Evolutionary conservation across 2,113 vertebrate species (phyloP).

Genomic region (Mesitornis unicolor): DNA sequence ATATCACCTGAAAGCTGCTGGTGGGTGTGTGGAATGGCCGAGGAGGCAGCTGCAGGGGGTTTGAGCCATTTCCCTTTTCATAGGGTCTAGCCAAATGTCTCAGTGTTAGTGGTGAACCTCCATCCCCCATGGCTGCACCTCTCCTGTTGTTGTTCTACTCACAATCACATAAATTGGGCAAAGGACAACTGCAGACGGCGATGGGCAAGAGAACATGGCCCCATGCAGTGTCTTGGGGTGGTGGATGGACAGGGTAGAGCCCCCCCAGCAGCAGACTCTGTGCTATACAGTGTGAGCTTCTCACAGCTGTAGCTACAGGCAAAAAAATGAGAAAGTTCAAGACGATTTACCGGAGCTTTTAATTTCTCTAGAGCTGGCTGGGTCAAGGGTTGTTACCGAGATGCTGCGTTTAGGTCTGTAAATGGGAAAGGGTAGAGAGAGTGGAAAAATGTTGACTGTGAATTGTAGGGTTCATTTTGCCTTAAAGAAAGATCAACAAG

Average conservation of each 20-base stretch:
- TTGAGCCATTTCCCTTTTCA: neutral
- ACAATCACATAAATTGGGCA: rapidly evolving
- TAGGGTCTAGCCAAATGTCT: neutral
- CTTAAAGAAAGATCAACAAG: neutral
- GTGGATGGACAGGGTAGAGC: rapidly evolving
- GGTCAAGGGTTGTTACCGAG: neutral
- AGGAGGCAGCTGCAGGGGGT: neutral
- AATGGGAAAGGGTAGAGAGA: neutral
- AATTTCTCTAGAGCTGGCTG: neutral
- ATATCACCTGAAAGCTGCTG: neutral
- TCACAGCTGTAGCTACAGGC: neutral
- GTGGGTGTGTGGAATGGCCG: neutral
- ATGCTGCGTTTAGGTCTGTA: neutral
- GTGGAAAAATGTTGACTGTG: neutral
- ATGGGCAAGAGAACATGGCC: rapidly evolving
- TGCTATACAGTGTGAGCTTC: rapidly evolving
- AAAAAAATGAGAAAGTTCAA: neutral
- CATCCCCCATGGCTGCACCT: rapidly evolving
- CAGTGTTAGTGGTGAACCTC: rapidly evolving
- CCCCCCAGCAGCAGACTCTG: neutral
- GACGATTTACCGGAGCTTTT: neutral
- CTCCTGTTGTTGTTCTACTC: neutral
- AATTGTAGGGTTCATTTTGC: neutral
- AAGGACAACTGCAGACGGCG: neutral
- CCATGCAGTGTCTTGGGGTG: rapidly evolving